Base-by-base conservation (phyloP, 2,797 vertebrate genomes). In the Pempheris klunzingeri region DNA sequence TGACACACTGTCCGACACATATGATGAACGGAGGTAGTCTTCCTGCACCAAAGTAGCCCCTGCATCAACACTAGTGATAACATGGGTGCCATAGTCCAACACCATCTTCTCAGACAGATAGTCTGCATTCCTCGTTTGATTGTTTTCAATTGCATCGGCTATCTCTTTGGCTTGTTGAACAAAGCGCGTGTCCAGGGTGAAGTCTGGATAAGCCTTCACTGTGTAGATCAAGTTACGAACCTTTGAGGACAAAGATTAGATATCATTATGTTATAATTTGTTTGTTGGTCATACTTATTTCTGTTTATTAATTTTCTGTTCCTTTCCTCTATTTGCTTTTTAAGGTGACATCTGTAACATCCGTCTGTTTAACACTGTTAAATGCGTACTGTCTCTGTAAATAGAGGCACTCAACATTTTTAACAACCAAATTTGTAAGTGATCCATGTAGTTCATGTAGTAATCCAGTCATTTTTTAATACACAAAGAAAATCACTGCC, bases 101-200 rank as follows among this genome's bases (percentile, higher is more conserved):
- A 99, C 95, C 89, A 99, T 93, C 86, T 89, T 91, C 81, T 99
- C 97, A 0, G 97, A 95, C 59, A 98, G 92, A 62, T 96, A 98
- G 2, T 93, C 85, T 2, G 95, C 95, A 46, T 90, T 95, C 30
- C 80, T 93, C 0, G 96, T 98, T 91, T 97, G 96, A 82, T 98
- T 98, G 92, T 96, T 98, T 77, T 97, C 96, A 49, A 97, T 90
- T 22, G 95, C 92, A 18, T 95, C 93, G 2, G 94, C 95, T 0
- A 99, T 97, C 1, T 91, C 90, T 74, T 92, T 68, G 53, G 92
- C 94, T 81, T 96, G 95, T 60, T 93, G 90, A 77, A 66, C 93
- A 81, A 99, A 98, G 34, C 90, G 88, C 18, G 57, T 1, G 64
- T 96, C 96, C 68, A 99, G 83, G 15, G 57, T 87, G 3, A 96